A percentile compares a stretch with the other conserved stretches of the same genome.
Conservation (phyloP, 2,797 vertebrate species). For the Fundulus diaphanus region DNA sequence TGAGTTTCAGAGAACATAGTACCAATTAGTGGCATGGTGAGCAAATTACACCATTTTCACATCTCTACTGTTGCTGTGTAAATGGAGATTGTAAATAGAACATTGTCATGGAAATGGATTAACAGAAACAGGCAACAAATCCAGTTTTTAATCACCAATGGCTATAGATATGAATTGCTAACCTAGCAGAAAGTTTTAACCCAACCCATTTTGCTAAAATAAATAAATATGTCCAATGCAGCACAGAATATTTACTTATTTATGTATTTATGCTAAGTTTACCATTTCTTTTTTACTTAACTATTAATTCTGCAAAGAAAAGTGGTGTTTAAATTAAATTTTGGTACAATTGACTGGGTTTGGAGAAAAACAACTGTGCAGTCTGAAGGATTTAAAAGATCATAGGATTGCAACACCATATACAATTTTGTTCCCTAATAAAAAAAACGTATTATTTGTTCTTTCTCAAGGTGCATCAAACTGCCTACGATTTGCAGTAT, state of each 20-base stretch:
- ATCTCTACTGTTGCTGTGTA: too few relatives aligned
- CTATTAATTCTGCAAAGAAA: not conserved
- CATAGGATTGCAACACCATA: not conserved
- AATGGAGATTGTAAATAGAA: too few relatives aligned
- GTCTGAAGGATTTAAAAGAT: not conserved
- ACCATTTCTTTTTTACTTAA: not conserved
- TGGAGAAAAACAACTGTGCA: not conserved
- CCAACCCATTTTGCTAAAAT: not conserved
- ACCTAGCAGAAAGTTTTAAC: too few relatives aligned
- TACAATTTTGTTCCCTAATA: slow-evolving; percentile 26
- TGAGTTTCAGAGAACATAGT: too few relatives aligned
- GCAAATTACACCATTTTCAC: too few relatives aligned
- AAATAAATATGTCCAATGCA: too few relatives aligned
- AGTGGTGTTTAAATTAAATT: not conserved
- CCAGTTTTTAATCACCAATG: too few relatives aligned
- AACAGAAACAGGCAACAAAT: too few relatives aligned
- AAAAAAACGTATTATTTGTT: slow-evolving; percentile 4
- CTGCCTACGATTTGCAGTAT: not conserved
- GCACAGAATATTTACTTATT: too few relatives aligned
- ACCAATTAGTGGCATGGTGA: too few relatives aligned
- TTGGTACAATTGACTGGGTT: not conserved
- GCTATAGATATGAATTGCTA: too few relatives aligned
- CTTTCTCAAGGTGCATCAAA: slow-evolving; percentile 19
- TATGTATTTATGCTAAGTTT: not conserved
- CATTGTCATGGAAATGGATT: too few relatives aligned